Evolutionary conservation across 2,113 vertebrate genomes (phyloP).

Genomic region (Rhodinocichla rosea): DNA sequence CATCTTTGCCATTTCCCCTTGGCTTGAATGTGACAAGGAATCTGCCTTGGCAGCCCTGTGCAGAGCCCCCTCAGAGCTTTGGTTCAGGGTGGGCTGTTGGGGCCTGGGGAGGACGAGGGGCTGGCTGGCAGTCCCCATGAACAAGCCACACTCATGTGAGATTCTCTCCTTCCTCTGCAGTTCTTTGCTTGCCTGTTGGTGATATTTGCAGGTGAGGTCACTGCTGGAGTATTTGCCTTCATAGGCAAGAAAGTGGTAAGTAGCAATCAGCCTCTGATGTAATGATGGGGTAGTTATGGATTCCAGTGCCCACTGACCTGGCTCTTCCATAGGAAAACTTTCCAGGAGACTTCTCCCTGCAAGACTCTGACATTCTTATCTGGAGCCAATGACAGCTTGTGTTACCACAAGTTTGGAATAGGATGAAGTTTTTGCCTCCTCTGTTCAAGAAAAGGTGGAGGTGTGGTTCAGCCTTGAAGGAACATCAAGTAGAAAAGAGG

Average conservation of each 20-base stretch:
- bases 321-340: not conserved
- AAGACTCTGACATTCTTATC: not conserved
- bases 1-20: not conserved
- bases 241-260: slow-evolving; percentile 89
- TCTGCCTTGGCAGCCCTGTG: not conserved
- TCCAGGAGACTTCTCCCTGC: not conserved
- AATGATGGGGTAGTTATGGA: not conserved
- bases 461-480: not conserved
- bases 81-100: not conserved
- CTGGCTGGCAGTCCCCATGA: not conserved
- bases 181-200: slow-evolving; percentile 94
- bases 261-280: slow-evolving; percentile 3
- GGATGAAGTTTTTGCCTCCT: not conserved
- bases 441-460: not conserved
- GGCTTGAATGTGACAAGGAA: not conserved
- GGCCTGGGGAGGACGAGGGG: not conserved
- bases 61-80: not conserved
- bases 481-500: not conserved
- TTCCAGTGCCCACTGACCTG: not conserved
- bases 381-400: not conserved
- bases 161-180: slow-evolving; percentile 71
- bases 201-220: slow-evolving; percentile 95
- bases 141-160: not conserved
- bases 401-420: not conserved
- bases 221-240: slow-evolving; percentile 95